A percentile compares a stretch with the other conserved stretches of the same genome.
phyloP scores from a whole-genome alignment of 2,888 invertebrate species.

The Platynereis dumerilii region DNA sequence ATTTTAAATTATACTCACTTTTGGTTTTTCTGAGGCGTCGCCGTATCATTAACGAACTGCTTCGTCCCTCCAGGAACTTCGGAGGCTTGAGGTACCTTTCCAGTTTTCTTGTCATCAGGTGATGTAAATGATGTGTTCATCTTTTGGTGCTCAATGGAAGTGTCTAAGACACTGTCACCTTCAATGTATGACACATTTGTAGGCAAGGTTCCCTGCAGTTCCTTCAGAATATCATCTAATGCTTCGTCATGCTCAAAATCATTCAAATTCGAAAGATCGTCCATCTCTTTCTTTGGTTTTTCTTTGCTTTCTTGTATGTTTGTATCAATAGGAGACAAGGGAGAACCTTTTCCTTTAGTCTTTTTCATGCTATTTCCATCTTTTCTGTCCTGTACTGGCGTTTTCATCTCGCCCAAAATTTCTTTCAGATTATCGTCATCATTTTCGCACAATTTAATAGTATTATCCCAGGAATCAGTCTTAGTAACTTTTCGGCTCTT shows the following conservation, averaged over 20 bases:
- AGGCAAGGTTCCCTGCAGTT: constrained; percentile 10
- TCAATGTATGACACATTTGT: neutral
- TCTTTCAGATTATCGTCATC: neutral
- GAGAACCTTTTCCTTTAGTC: too few species aligned
- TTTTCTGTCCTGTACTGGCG: neutral
- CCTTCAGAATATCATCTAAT: constrained; percentile 16
- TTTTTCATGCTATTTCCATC: too few species aligned
- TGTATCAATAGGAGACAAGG: neutral
- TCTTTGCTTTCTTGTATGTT: neutral
- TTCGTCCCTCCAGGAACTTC: too few species aligned
- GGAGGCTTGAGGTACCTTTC: neutral
- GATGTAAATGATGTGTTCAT: neutral
- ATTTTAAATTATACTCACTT: too few species aligned
- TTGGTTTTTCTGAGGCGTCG: too few species aligned
- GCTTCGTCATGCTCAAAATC: constrained; percentile 17
- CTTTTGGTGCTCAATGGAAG: neutral
- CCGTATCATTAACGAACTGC: too few species aligned
- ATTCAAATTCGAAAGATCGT: too few species aligned
- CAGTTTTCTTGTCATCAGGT: neutral
- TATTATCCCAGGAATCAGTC: too few species aligned
- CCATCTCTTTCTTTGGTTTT: neutral
- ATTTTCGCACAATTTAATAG: neutral
- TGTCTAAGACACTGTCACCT: too few species aligned
- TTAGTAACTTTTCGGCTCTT: too few species aligned
- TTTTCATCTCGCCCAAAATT: constrained; percentile 3